A percentile compares a stretch with the other conserved stretches of the same genome.
Conservation (phyloP, 53 echinoderm and acorn worm species). For the Stichopus horrens region DNA sequence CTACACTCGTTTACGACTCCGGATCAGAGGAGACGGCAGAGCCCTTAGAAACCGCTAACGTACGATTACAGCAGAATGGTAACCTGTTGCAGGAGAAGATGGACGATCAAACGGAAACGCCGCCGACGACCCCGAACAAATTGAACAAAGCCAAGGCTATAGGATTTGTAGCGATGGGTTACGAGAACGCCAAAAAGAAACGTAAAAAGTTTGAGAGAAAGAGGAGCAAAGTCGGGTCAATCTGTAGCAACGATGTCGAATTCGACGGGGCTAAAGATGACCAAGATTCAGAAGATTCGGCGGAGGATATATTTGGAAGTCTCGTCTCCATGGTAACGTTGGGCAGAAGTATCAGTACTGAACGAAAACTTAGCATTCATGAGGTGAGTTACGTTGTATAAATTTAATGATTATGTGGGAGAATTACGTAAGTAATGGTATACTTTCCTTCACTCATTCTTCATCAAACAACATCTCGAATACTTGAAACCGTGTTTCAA, state of each 20-base stretch:
- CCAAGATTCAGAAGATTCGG: slow-evolving; percentile 26
- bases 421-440: no score
- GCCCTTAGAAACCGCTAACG: not conserved
- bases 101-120: not conserved
- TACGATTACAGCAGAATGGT: not conserved
- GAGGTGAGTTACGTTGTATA: slow-evolving; percentile 5
- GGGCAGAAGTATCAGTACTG: not conserved
- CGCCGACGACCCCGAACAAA: not conserved
- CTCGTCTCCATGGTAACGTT: slow-evolving; percentile 39
- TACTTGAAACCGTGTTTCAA: no score
- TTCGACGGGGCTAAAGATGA: not conserved
- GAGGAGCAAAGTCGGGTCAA: slow-evolving; percentile 19
- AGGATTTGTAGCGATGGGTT: slow-evolving; percentile 1
- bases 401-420: no score
- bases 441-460: no score
- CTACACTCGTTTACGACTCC: not conserved
- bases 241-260: slow-evolving; percentile 14
- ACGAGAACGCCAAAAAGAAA: slow-evolving; percentile 7
- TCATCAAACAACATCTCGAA: no score
- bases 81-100: not conserved
- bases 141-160: slow-evolving; percentile 16
- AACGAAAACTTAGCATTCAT: slow-evolving; percentile 29
- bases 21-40: not conserved
- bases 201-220: slow-evolving; percentile 24
- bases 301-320: slow-evolving; percentile 25